Evolutionary conservation across 2,113 vertebrate species (phyloP).

Genomic region (Butorides virescens): DNA sequence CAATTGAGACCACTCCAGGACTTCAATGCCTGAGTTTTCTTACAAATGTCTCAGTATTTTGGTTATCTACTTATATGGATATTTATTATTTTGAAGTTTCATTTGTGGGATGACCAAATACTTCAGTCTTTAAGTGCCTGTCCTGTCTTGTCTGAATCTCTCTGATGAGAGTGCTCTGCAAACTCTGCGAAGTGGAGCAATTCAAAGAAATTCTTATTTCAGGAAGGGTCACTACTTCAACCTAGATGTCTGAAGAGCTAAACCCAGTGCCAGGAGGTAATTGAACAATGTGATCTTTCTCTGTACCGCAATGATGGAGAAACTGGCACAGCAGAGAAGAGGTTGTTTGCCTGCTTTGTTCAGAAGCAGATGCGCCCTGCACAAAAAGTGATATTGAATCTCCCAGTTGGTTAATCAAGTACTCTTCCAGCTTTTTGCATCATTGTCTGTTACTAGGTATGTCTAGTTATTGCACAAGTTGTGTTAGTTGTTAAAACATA

Average conservation of each 20-base stretch:
- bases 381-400: background rate
- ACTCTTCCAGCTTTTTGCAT: background rate
- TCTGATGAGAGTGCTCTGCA: background rate
- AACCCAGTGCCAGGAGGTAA: background rate
- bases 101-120: background rate
- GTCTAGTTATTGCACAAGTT: background rate
- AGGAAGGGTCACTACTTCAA: background rate
- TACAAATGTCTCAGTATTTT: background rate
- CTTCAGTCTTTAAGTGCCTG: background rate
- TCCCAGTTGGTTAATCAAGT: background rate
- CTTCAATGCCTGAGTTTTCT: background rate
- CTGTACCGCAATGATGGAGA: background rate
- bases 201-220: background rate
- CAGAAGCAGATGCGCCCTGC: background rate
- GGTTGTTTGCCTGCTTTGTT: slow-evolving; percentile 1
- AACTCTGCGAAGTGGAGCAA: background rate
- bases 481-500: background rate
- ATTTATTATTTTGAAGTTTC: background rate
- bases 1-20: background rate
- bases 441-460: background rate
- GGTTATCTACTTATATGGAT: background rate
- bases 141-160: background rate
- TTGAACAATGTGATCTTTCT: background rate
- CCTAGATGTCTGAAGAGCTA: background rate
- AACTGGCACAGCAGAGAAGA: background rate